A percentile compares a stretch with the other conserved stretches of the same genome.
phyloP scores from a whole-genome alignment of 2,888 invertebrate genomes.

The Tachina grossa region DNA sequence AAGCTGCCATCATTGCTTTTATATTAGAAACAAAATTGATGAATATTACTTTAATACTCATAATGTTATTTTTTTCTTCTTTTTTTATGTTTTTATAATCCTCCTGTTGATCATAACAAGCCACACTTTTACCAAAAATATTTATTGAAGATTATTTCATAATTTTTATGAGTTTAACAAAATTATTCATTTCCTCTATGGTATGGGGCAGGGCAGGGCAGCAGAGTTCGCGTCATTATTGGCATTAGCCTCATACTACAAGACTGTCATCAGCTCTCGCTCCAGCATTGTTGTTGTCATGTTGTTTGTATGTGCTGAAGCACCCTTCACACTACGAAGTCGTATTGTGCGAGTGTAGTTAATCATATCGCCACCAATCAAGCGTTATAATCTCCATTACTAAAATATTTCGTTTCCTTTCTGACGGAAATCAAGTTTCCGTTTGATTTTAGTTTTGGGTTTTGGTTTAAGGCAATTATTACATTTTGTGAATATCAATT shows the following conservation, averaged over 20 bases:
- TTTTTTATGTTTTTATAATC: conserved; percentile 34
- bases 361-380: conserved; percentile 81
- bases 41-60: conserved; percentile 50
- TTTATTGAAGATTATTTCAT: conserved; percentile 57
- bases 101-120: conserved; percentile 66
- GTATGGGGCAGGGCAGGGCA: neutral
- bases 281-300: neutral
- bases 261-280: neutral
- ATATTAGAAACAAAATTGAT: conserved; percentile 25
- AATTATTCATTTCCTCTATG: conserved; percentile 44
- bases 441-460: conserved; percentile 63
- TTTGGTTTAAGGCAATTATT: conserved; percentile 73
- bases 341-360: conserved; percentile 71
- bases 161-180: conserved; percentile 62
- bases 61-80: conserved; percentile 5
- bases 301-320: neutral
- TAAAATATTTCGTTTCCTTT: conserved; percentile 66
- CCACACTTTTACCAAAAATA: conserved; percentile 41
- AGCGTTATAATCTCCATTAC: conserved; percentile 78
- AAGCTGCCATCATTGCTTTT: conserved; percentile 7
- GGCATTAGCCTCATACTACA: neutral
- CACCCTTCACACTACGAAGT: conserved; percentile 8
- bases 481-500: conserved; percentile 75
- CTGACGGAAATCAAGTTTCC: conserved; percentile 72
- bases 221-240: conserved; percentile 18